Percentiles rank a stretch among this genome's conserved stretches.
These are phyloP conservation scores for Ridgeia piscesae DNA, from an alignment of 1,140 invertebrate species.

Conservation along the genomic window DNA sequence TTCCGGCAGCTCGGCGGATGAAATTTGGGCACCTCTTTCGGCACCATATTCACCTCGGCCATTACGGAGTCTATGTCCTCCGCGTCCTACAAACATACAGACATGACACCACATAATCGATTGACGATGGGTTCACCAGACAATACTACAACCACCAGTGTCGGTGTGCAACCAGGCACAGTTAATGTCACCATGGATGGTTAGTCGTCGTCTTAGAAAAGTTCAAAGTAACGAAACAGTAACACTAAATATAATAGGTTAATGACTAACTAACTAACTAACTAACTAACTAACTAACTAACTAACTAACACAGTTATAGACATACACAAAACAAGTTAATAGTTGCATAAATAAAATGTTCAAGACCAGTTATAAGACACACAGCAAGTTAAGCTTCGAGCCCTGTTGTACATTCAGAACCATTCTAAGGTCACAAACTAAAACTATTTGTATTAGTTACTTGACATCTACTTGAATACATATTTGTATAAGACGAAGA, in stretches of 20 bases:
- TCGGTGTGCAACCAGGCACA: not conserved
- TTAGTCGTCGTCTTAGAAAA: not conserved
- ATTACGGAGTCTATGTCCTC: not conserved
- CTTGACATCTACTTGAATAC: no score
- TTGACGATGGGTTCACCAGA: not conserved
- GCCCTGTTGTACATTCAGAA: no score
- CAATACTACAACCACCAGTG: not conserved
- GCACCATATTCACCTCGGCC: conserved; percentile 24
- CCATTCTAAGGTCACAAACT: no score
- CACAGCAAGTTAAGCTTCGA: no score
- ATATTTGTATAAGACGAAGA: no score
- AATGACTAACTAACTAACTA: not conserved
- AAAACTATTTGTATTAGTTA: no score
- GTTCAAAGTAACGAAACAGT: not conserved
- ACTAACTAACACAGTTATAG: no score
- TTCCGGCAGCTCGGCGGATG: conserved; percentile 89
- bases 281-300: no score
- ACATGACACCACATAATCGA: not conserved
- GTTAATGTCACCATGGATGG: not conserved
- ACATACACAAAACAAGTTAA: no score
- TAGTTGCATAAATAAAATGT: no score
- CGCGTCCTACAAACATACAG: not conserved
- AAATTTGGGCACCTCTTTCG: conserved; percentile 77
- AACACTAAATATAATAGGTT: not conserved
- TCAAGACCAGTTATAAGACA: no score